Base-by-base conservation (phyloP, 2,888 invertebrate species). In the Drosophila hamatofila region DNA sequence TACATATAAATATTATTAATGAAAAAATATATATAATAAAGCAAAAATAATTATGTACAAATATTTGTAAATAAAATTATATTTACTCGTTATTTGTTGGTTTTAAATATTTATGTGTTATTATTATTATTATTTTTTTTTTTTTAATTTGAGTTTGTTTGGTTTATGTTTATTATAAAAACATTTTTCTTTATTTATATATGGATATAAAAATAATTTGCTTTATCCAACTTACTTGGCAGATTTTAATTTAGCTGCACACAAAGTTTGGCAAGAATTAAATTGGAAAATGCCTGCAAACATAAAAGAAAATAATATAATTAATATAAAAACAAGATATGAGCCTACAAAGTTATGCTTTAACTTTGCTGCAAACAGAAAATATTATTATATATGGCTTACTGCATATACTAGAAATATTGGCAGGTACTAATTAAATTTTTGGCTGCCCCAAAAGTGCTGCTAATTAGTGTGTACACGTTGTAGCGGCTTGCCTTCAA, bases 381-480 rank as follows among this genome's bases (percentile, higher is more conserved):
- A 42, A 55, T 41, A 41, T 21, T 33, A 30, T 48, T 48, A 48
- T 58, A 48, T 57, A 16, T 57, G 35, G 25, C 21, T 14, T 27
- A 9, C 14, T 33, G 42, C 27, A 33, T 57, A 42, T 39, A n/a
- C 11, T 3, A n/a, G n/a, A n/a, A n/a, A n/a, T n/a, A n/a, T n/a
- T n/a, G n/a, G n/a, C 21, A 25, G 51, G 30, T 21, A 37, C 48
- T 75, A 79, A 75, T 75, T 68, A 56, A 75, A 68, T 75, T 67
- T 49, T 48, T 39, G 39, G 58, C 46, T 51, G 59, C 51, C 56
- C 56, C 18, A 66, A 37, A 73, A 62, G 48, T 57, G 68, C 51
- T 41, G 58, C 52, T 63, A 79, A 79, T 75, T 68, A 63, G 64
- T 48, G 30, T n/a, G 16, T 41, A 60, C 75, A 59, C 16, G 14